Evolutionary conservation across 2,888 invertebrate genomes (phyloP).

Genomic region (Tipula helvola): DNA sequence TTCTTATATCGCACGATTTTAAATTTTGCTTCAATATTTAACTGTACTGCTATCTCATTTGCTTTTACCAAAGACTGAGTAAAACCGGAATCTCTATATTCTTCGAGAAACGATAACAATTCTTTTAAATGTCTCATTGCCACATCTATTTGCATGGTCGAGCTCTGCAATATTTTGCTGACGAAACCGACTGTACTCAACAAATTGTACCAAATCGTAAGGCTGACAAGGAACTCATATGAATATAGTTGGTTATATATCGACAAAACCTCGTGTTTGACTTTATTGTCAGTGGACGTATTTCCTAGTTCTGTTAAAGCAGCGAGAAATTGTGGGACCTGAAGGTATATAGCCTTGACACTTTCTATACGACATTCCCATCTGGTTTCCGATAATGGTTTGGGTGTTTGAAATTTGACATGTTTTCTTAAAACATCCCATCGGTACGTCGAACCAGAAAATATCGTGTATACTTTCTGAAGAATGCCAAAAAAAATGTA

Average conservation of each 20-base stretch:
- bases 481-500: constrained; percentile 1
- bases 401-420: not conserved
- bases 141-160: not conserved
- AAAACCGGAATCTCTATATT: not conserved
- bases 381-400: not conserved
- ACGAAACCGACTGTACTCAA: not conserved
- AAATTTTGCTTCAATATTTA: constrained; percentile 8
- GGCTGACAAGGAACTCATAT: not conserved
- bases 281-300: not conserved
- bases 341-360: not conserved
- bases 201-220: not conserved
- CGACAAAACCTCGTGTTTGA: not conserved
- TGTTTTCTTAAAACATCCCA: too few species aligned
- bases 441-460: not conserved
- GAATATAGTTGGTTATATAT: not conserved
- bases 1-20: not conserved
- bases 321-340: not conserved
- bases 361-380: constrained; percentile 6
- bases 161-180: constrained; percentile 6
- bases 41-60: not conserved
- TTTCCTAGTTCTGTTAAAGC: not conserved
- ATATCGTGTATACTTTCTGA: not conserved
- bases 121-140: not conserved
- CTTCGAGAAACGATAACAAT: not conserved
- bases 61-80: not conserved